Evolutionary conservation across 2,888 invertebrate genomes (phyloP), one percentile per base, ranked within the genome.

Genomic region (Microdon myrmicae): DNA sequence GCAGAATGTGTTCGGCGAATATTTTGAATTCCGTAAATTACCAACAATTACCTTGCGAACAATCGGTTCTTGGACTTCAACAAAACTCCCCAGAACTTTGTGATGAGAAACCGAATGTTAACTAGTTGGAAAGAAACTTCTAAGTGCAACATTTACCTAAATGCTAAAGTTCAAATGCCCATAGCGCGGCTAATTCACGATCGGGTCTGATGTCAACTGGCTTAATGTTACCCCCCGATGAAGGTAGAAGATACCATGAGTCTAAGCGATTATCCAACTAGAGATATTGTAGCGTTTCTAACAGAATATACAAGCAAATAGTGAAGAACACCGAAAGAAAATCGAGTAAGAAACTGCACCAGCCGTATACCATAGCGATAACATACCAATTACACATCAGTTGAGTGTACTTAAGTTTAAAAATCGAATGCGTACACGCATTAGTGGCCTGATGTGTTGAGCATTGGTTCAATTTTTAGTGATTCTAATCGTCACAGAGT

Each of bases 71-170:
- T 43, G 74, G 71, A 26, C 68, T 70, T 67, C 70, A 70, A 38
- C 73, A 71, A 51, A 74, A 74, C 9, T 77, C 78, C 1, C 74
- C 78, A 16, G 74, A 78, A 48, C 13, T 76, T 56, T 68, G 66
- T 19, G 78, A 78, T 44, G 76, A 77, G 58, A 78, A 78, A 55
- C 77, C 79, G 4, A 71, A 73, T 44, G 70, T 77, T 4, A 70
- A 68, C 29, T 77, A 73, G 29, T 67, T 77, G 44, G 78, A 79
- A 4, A 72, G 77, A 31, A 78, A 77, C 68, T 78, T 74, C 56
- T 78, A 77, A 37, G 69, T 71, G 28, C 64, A 64, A 22, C 64
- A 51, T 28, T 3, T 14, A 45, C 5, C 51, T 51, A 14, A 56
- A 64, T 37, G 45, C 51, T 25, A 51, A 64, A 26, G 29, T 38